Percentiles rank a stretch among this genome's conserved stretches.
Conservation (phyloP, 2,113 vertebrate species). For the Hippocampus guttulatus region DNA sequence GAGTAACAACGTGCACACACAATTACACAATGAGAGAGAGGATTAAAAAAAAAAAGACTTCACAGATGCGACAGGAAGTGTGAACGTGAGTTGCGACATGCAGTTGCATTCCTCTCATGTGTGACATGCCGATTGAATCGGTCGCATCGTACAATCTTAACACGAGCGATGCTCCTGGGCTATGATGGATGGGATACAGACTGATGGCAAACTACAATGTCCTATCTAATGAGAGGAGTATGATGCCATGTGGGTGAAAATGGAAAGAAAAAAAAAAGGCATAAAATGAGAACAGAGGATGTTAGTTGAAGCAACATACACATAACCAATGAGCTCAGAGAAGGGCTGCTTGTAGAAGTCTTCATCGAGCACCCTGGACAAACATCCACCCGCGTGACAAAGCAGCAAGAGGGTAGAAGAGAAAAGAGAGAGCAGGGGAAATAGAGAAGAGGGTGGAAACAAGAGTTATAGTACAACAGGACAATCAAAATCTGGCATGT, state of each 20-base stretch:
- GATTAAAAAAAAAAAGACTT: not conserved
- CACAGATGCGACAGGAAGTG: not conserved
- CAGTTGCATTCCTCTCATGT: slow-evolving; percentile 27
- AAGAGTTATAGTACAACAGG: slow-evolving; percentile 38
- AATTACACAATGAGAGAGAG: not conserved
- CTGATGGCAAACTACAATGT: slow-evolving; percentile 3
- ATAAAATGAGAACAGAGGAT: slow-evolving; percentile 61
- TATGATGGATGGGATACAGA: not conserved
- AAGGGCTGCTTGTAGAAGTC: slow-evolving; percentile 99
- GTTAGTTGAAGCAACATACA: slow-evolving; percentile 98
- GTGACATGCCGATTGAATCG: slow-evolving; percentile 32
- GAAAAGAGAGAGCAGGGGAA: slow-evolving; percentile 77
- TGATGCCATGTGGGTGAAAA: slow-evolving; percentile 18
- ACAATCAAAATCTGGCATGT: slow-evolving; percentile 9
- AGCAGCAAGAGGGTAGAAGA: slow-evolving; percentile 76
- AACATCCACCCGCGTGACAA: slow-evolving; percentile 80
- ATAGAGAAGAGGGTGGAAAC: slow-evolving; percentile 64
- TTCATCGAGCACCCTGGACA: slow-evolving; percentile 98
- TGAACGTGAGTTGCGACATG: slow-evolving; percentile 27
- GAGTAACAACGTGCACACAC: slow-evolving; percentile 7
- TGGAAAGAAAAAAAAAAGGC: slow-evolving; percentile 23
- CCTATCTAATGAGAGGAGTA: slow-evolving; percentile 11
- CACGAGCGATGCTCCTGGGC: not conserved
- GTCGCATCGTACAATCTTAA: slow-evolving; percentile 1
- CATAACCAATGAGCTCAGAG: slow-evolving; percentile 99